These are phyloP conservation scores for Serilophus lunatus DNA, from an alignment of 2,113 vertebrate species.

Conservation along the genomic window DNA sequence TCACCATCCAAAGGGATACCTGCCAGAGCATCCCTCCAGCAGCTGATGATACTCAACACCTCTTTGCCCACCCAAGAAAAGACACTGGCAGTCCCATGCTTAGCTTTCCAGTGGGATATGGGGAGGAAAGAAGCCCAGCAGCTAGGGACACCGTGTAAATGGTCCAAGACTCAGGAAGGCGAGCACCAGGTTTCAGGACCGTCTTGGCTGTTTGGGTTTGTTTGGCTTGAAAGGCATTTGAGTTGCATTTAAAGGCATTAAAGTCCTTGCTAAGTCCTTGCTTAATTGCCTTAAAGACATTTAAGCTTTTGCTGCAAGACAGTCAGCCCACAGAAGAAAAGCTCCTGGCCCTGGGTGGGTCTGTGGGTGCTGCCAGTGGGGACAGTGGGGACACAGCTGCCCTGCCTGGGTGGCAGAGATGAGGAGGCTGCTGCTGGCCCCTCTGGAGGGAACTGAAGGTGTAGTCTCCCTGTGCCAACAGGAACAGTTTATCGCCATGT, in stretches of 20 bases:
- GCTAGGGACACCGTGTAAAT: neutral
- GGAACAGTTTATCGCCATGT: neutral
- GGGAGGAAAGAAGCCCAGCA: neutral
- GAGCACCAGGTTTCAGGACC: neutral
- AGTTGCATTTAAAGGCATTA: constrained; percentile 20
- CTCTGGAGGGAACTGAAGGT: neutral
- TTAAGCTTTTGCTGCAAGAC: neutral
- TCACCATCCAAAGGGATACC: neutral
- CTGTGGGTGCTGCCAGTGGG: neutral
- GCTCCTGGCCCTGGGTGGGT: neutral
- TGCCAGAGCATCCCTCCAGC: neutral
- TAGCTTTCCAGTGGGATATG: neutral
- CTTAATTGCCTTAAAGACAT: constrained; percentile 2
- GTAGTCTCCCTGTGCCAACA: rapidly evolving
- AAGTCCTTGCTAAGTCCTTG: constrained; percentile 19
- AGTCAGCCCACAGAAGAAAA: neutral
- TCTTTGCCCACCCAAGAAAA: neutral
- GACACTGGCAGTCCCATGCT: rapidly evolving
- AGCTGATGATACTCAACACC: neutral
- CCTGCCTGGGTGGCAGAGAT: neutral
- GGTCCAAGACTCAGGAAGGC: neutral
- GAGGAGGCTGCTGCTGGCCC: neutral
- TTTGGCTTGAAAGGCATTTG: neutral
- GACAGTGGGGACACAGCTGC: rapidly evolving
- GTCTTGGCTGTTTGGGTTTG: neutral